phyloP scores from a whole-genome alignment of 2,113 vertebrate species.

The Budorcas taxicolor region DNA sequence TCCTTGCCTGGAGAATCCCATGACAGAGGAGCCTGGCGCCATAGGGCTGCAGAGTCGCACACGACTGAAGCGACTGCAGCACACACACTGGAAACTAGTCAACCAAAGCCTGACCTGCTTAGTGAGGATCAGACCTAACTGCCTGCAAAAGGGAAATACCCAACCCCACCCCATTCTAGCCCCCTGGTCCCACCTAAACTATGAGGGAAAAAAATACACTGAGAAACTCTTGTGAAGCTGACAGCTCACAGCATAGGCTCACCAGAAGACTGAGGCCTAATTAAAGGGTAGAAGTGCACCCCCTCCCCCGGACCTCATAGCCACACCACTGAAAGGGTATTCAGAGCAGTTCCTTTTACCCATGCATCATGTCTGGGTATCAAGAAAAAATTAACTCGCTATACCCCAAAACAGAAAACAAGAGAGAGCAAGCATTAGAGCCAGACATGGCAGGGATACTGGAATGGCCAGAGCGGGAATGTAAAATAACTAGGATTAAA shows the following conservation, averaged over 20 bases:
- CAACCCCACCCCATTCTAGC: neutral
- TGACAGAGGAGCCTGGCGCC: neutral
- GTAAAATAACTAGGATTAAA: neutral
- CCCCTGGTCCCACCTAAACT: no score
- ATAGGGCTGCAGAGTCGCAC: neutral
- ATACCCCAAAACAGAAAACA: no score
- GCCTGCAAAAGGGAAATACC: neutral
- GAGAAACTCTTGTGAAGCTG: neutral
- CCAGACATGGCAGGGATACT: neutral
- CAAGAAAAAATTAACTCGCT: neutral
- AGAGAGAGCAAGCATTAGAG: neutral
- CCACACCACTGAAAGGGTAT: neutral
- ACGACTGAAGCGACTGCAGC: accelerated
- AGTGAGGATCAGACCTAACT: neutral
- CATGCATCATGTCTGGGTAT: neutral
- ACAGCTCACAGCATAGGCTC: neutral
- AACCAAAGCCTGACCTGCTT: neutral
- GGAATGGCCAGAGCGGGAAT: neutral
- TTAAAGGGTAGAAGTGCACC: neutral
- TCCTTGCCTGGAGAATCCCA: neutral
- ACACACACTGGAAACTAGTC: neutral
- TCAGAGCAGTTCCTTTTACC: neutral
- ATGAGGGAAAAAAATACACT: neutral
- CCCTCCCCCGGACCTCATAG: neutral
- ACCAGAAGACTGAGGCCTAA: neutral